Percentiles rank a stretch among this genome's conserved stretches.
Conservation (phyloP, 2,113 vertebrate genomes). For the Numenius arquata region DNA sequence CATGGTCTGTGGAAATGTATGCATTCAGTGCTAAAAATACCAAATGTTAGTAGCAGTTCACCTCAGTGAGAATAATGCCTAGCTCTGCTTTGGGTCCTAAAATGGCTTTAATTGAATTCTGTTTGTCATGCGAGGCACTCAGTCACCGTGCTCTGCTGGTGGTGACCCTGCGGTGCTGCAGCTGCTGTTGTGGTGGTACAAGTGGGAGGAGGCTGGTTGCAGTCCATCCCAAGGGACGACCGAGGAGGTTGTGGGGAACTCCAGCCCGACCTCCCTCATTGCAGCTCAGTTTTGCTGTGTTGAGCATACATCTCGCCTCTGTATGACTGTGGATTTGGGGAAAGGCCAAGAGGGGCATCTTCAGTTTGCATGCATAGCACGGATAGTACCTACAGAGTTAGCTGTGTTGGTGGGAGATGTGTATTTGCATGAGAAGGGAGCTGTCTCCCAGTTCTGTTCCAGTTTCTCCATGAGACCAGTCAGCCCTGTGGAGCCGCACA, state of each 20-base stretch:
- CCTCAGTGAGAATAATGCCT: neutral
- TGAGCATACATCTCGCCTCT: neutral
- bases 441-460: rapidly evolving
- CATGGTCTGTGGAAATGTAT: neutral
- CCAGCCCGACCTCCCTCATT: neutral
- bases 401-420: neutral
- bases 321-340: neutral
- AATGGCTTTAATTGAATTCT: neutral
- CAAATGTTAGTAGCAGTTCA: neutral
- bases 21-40: neutral
- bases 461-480: neutral
- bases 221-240: neutral
- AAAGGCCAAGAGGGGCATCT: neutral
- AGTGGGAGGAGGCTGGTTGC: neutral
- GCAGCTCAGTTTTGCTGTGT: neutral
- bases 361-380: neutral
- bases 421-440: neutral
- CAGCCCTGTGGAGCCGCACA: neutral
- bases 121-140: neutral
- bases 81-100: neutral
- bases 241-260: neutral
- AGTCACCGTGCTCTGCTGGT: neutral
- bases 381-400: neutral
- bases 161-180: neutral
- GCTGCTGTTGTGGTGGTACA: neutral